phyloP scores from a whole-genome alignment of 2,888 invertebrate genomes.

The Anodontia alba region DNA sequence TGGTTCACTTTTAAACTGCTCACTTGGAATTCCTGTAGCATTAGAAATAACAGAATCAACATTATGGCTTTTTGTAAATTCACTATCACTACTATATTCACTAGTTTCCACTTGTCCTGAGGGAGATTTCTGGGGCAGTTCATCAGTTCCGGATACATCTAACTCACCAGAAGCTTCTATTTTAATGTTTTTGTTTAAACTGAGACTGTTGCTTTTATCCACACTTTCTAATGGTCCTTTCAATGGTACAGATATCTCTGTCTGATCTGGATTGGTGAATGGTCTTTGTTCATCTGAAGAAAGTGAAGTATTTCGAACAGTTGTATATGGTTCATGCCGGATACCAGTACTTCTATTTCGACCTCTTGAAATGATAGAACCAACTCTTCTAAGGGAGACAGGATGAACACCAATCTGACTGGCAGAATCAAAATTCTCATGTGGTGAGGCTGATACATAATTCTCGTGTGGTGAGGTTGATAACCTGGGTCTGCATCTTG shows the following conservation, averaged over 20 bases:
- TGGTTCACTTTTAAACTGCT: background rate
- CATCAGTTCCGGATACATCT: background rate
- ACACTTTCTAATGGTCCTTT: background rate
- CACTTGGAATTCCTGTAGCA: background rate
- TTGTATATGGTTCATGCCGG: background rate
- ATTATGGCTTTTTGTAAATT: conserved; percentile 29
- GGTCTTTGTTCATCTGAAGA: background rate
- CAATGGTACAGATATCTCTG: background rate
- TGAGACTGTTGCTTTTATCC: background rate
- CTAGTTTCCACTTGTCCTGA: background rate
- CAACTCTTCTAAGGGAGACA: no score
- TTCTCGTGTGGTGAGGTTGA: no score
- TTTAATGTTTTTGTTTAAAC: conserved; percentile 28
- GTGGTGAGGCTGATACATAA: no score
- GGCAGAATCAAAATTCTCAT: background rate
- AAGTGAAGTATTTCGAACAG: background rate
- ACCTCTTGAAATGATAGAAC: background rate
- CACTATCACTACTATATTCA: conserved; percentile 30
- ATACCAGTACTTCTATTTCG: background rate
- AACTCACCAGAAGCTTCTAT: no score
- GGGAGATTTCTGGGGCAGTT: conserved; percentile 6
- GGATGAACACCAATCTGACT: background rate
- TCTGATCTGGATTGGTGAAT: no score
- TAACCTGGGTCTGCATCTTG: background rate
- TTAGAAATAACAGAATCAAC: conserved; percentile 24